Percentiles rank a stretch among this genome's conserved stretches.
These are phyloP conservation scores for Aptenodytes patagonicus DNA, from an alignment of 2,113 vertebrate species.

Conservation along the genomic window DNA sequence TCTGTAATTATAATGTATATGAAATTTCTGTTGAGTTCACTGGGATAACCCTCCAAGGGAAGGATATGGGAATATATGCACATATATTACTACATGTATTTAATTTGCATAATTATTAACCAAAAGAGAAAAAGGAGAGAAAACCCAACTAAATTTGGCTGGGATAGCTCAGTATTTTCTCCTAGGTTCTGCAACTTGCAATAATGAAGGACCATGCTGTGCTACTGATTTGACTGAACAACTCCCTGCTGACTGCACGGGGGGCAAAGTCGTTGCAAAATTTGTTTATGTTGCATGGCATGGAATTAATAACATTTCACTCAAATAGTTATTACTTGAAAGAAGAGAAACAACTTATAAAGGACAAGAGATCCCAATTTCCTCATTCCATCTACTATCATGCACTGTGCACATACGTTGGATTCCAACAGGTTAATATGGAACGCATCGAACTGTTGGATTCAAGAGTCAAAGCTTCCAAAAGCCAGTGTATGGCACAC, in stretches of 20 bases:
- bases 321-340: background rate
- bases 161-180: background rate
- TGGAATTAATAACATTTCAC: background rate
- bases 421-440: slow-evolving; percentile 73
- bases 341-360: background rate
- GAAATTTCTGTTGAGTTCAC: background rate
- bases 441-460: slow-evolving; percentile 53
- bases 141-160: background rate
- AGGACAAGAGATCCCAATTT: background rate
- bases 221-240: background rate
- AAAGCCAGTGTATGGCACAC: slow-evolving; percentile 78
- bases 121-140: background rate
- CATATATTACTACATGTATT: background rate
- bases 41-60: background rate
- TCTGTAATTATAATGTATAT: background rate
- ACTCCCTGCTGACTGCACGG: background rate
- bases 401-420: slow-evolving; percentile 39
- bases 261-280: background rate
- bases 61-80: background rate
- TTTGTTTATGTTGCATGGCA: background rate
- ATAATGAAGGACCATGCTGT: background rate
- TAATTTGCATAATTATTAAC: background rate
- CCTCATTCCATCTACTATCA: background rate
- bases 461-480: slow-evolving; percentile 74
- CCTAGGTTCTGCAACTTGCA: background rate